Base-by-base conservation (phyloP, 2,797 vertebrate species). In the Tadarida brasiliensis region DNA sequence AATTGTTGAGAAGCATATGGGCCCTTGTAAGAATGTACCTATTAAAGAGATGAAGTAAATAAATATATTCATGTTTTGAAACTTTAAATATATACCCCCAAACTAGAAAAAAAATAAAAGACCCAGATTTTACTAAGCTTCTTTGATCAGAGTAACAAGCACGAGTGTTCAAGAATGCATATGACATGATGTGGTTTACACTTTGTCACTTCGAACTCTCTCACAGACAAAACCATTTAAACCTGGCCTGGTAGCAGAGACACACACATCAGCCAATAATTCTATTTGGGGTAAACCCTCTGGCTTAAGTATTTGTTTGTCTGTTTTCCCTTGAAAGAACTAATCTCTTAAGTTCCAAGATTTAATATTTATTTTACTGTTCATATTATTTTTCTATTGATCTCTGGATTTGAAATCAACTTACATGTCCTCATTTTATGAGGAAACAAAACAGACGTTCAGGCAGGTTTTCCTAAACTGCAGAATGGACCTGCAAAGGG, bases 331-430 rank as follows among this genome's bases (percentile, higher is more conserved):
- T 71, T 28, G 24, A 77, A 87, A 90, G 47, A 84, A 7, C 1
- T 59, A 78, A 94, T 87, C 15, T 56, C 8, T 70, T 39, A 67
- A 77, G 11, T n/a, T 54, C 12, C 33, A 76, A 78, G 30, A 83
- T 47, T 96, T 84, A 82, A 47, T 85, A 71, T 81, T 77, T 82
- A 88, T 57, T 56, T 95, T 30, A 28, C 65, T 80, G 73, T 11
- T 51, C 4, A 44, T 6, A 71, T 80, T 92, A 49, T 82, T 61
- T 89, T 61, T 82, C 59, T 78, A 83, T 83, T 63, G 14, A 71
- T 92, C 33, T 78, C 59, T 90, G 33, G n/a, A 88, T 63, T 85
- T 78, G 91, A 54, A 90, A 67, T 80, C 44, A 90, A 56, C 7
- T n/a, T 68, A 56, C 4, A 20, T 1, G n/a, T 30, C 7, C 5